Evolutionary conservation across 1,140 invertebrate genomes (phyloP).

Genomic region (Eumaeus atala): DNA sequence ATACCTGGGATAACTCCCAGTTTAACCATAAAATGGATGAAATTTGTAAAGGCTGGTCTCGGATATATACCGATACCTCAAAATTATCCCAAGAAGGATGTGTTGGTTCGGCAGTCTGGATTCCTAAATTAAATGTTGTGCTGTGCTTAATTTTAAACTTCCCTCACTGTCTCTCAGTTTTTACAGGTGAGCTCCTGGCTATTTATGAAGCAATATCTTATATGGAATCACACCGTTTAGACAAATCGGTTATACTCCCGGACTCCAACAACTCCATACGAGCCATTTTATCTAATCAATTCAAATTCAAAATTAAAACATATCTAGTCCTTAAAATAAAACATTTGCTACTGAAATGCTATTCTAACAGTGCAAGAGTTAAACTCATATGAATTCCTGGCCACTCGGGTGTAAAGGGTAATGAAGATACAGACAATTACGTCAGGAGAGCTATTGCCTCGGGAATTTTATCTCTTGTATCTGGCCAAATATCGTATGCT

Average conservation of each 20-base stretch:
- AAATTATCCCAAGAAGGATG: neutral
- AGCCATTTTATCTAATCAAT: neutral
- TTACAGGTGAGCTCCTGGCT: neutral
- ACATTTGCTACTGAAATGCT: too few relatives aligned
- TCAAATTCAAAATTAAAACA: neutral
- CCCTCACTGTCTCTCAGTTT: neutral
- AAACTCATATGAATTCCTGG: too few relatives aligned
- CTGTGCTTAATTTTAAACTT: neutral
- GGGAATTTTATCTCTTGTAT: too few relatives aligned
- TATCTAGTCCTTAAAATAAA: too few relatives aligned
- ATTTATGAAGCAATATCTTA: neutral
- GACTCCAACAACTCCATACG: neutral
- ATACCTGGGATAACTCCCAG: neutral
- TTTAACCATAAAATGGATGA: neutral
- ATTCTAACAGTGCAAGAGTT: too few relatives aligned
- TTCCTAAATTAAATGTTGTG: slow-evolving; percentile 1
- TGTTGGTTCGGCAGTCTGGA: neutral
- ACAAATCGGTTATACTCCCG: neutral
- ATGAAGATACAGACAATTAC: too few relatives aligned
- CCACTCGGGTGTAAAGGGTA: too few relatives aligned
- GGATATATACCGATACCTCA: neutral
- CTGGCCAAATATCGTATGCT: too few relatives aligned
- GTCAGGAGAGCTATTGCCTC: too few relatives aligned
- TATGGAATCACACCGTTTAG: neutral
- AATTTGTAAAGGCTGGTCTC: neutral